Percentiles rank a stretch among this genome's conserved stretches.
Conservation (phyloP, 1,140 invertebrate genomes). For the Drosophila setifemur region DNA sequence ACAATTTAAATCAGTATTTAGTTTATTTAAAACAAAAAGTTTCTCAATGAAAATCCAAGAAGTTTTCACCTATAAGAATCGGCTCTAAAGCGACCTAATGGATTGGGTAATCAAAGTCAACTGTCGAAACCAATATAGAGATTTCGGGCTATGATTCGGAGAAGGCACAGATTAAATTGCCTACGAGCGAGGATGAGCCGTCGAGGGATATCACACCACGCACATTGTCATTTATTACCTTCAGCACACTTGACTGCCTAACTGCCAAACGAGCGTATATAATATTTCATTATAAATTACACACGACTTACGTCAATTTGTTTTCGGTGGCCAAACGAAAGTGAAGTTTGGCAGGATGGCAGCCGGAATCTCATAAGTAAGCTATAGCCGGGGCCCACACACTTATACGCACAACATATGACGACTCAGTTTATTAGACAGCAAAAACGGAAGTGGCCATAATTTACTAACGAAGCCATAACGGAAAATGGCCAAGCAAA, state of each 20-base stretch:
- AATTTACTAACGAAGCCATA: constrained; percentile 79
- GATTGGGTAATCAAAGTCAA: constrained; percentile 36
- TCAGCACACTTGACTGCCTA: constrained; percentile 73
- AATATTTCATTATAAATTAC: constrained; percentile 81
- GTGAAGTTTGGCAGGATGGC: constrained; percentile 56
- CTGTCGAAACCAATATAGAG: constrained; percentile 20
- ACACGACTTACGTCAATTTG: constrained; percentile 80
- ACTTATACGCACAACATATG: constrained; percentile 54
- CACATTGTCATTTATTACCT: constrained; percentile 78
- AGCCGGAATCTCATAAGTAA: constrained; percentile 63
- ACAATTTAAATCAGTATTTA: too few species aligned
- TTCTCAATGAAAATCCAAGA: not conserved
- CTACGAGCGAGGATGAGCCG: not conserved
- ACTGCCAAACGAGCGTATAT: constrained; percentile 72
- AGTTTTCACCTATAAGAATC: not conserved
- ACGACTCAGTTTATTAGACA: constrained; percentile 75
- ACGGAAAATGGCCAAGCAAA: constrained; percentile 51
- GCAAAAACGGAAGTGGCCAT: constrained; percentile 77
- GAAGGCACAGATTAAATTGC: constrained; percentile 24
- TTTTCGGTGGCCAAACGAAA: constrained; percentile 67
- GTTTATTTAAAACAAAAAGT: too few species aligned
- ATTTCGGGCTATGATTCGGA: constrained; percentile 9
- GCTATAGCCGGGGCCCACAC: constrained; percentile 53
- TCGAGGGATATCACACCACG: constrained; percentile 25
- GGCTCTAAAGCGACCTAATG: constrained; percentile 17